These are phyloP conservation scores for Eupithecia pulchellata DNA, from an alignment of 2,888 invertebrate genomes.

Conservation along the genomic window DNA sequence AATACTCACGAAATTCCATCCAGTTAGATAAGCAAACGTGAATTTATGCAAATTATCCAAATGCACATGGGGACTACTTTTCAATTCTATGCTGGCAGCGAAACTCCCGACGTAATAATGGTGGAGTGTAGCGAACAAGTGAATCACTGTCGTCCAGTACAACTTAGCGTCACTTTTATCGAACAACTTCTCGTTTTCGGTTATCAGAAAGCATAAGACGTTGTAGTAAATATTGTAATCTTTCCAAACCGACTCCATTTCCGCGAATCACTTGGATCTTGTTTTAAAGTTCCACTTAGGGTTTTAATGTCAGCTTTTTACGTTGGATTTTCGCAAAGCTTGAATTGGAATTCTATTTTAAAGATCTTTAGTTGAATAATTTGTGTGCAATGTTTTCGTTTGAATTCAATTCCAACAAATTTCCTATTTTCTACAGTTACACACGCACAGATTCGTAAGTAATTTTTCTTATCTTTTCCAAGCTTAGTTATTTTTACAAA, in stretches of 20 bases:
- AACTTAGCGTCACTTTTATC: conserved; percentile 68
- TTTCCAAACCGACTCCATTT: conserved; percentile 68
- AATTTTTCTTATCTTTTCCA: background rate
- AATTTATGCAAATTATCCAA: conserved; percentile 61
- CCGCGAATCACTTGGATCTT: background rate
- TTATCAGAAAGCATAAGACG: conserved; percentile 71
- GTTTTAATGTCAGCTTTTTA: too few relatives aligned
- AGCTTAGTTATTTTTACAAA: background rate
- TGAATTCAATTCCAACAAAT: background rate
- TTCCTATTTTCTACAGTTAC: too few relatives aligned
- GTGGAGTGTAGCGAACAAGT: conserved; percentile 59
- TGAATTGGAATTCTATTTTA: background rate
- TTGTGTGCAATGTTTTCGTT: background rate
- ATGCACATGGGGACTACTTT: conserved; percentile 44
- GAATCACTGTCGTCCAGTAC: conserved; percentile 73
- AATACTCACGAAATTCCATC: conserved; percentile 78
- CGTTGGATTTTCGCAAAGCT: background rate
- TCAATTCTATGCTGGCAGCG: conserved; percentile 55
- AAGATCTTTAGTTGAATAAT: background rate
- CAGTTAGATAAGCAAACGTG: conserved; percentile 63
- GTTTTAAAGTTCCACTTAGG: background rate
- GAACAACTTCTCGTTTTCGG: conserved; percentile 75
- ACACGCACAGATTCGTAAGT: background rate
- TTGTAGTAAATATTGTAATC: conserved; percentile 74
- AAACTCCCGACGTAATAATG: conserved; percentile 58